Evolutionary conservation across 2,113 vertebrate species (phyloP), one percentile per base, ranked within the genome.

Genomic region (Salvelinus alpinus): DNA sequence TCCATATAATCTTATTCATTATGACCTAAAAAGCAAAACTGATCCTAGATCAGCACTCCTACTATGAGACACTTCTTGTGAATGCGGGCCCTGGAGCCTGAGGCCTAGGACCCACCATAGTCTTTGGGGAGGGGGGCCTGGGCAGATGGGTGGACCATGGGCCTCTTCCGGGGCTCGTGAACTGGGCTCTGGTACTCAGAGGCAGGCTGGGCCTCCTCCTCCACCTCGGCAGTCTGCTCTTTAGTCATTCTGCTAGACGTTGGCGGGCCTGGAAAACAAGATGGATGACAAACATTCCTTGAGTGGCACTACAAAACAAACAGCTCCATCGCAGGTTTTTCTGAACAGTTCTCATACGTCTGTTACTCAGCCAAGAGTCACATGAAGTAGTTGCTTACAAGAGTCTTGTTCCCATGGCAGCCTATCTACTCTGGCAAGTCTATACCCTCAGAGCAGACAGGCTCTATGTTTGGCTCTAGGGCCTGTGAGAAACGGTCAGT

Each of bases 81-180:
- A 54, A 97, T 94, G 0, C 95, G 96, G 0, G 96, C 96, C 57
- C 25, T 76, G 24, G 11, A 64, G 29, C 9, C n/a, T 51, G 9
- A 71, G 60, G 29, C 5, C 29, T 64, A 38, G 31, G 74, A 81
- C 82, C 4, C 91, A 96, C 96, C 92, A 48, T 97, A 97, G 89
- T 97, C 96, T 78, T 96, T 94, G 74, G 96, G 96, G 59, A 97
- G 94, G 0, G 96, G 96, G 0, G 96, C 96, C 57, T 95, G 95
- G 44, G 96, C 95, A 0, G 96, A 96, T 0, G 94, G 93, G 83
- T 97, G 95, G 78, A 96, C 95, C 71, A 96, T 91, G 51, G 96
- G 91, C 34, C 95, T 90, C 80, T 94, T 94, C 31, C 94, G 90
- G 1, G 91, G 91, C 82, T 97, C 95, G 8, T 92, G 88, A 64